A percentile compares a stretch with the other conserved stretches of the same genome.
Evolutionary conservation across 2,113 vertebrate species (phyloP).

Genomic region (Chaetops frenatus): DNA sequence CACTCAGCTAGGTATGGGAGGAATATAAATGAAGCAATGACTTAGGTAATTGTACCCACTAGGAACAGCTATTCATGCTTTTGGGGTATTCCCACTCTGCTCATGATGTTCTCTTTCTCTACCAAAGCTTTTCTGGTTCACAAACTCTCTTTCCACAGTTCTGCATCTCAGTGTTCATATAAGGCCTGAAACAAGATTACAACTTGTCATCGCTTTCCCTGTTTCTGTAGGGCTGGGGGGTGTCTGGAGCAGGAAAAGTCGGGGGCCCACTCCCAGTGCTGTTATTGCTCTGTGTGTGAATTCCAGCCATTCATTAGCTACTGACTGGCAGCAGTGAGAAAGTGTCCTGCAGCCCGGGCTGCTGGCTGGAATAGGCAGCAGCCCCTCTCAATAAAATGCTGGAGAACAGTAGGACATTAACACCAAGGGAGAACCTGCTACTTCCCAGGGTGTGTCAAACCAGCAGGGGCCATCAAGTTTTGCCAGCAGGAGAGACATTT

Average conservation of each 20-base stretch:
- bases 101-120: neutral
- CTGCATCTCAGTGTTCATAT: neutral
- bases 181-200: neutral
- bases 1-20: neutral
- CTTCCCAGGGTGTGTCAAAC: neutral
- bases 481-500: neutral
- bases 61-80: neutral
- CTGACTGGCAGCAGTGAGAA: neutral
- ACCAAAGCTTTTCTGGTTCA: neutral
- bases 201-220: neutral
- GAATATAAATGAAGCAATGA: slow-evolving; percentile 9
- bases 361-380: neutral
- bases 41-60: neutral
- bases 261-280: neutral
- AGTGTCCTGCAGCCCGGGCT: neutral
- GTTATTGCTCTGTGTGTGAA: neutral
- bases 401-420: neutral
- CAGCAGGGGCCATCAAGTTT: neutral
- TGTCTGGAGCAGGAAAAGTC: neutral
- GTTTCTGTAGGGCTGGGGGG: neutral
- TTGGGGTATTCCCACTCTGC: neutral
- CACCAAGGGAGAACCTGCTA: fast-evolving
- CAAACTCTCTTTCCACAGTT: neutral
- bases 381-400: neutral
- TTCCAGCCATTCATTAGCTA: neutral